Conservation (phyloP, 2,113 vertebrate genomes). For the Rissa tridactyla region DNA sequence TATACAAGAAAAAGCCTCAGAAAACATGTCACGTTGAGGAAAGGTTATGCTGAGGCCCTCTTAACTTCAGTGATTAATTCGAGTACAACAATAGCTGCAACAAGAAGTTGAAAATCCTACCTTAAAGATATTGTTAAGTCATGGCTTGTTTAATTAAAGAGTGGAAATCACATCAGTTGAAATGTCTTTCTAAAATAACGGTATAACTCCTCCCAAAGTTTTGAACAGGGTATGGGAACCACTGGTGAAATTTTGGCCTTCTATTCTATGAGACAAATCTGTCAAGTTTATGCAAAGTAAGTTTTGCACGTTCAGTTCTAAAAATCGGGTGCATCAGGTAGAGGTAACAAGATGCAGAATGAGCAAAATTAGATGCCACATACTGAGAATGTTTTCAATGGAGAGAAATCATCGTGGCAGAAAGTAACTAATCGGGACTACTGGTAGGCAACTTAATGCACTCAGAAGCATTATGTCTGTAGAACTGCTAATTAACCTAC, state of each 20-base stretch:
- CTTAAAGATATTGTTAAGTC: not conserved
- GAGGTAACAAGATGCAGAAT: not conserved
- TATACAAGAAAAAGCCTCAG: not conserved
- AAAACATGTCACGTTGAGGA: not conserved
- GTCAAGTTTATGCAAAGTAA: not conserved
- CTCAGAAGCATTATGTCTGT: not conserved
- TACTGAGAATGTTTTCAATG: not conserved
- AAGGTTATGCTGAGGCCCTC: not conserved
- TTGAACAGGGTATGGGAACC: not conserved
- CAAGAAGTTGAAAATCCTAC: not conserved
- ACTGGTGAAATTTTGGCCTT: not conserved
- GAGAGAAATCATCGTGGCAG: not conserved
- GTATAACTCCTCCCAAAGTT: not conserved
- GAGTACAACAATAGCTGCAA: not conserved
- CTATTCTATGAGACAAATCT: not conserved
- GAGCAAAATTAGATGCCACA: not conserved
- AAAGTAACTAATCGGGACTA: not conserved
- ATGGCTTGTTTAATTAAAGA: not conserved
- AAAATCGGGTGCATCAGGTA: not conserved
- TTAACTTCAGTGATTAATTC: not conserved
- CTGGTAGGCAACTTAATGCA: not conserved
- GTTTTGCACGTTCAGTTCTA: not conserved
- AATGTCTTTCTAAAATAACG: not conserved
- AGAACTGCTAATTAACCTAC: not conserved
- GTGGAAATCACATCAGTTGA: not conserved